Evolutionary conservation across 1,140 invertebrate genomes (phyloP).

Genomic region (Sarcophaga peregrina): DNA sequence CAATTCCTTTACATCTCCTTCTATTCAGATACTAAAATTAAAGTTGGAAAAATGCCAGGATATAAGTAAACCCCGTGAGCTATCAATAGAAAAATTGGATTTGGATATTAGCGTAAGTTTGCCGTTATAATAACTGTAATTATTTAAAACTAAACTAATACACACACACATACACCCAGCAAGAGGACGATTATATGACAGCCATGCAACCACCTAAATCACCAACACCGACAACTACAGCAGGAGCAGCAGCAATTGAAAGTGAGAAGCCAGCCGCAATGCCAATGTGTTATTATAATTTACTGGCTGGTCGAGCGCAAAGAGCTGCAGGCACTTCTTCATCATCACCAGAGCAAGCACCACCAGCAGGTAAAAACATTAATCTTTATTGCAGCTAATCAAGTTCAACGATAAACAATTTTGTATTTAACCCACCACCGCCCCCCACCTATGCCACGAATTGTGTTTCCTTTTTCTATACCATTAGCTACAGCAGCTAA

Average conservation of each 20-base stretch:
- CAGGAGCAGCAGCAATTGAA: slow-evolving; percentile 47
- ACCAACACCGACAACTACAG: slow-evolving; percentile 48
- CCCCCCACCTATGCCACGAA: neutral
- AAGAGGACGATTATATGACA: slow-evolving; percentile 52
- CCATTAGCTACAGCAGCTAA: slow-evolving; percentile 67
- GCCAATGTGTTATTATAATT: slow-evolving; percentile 64
- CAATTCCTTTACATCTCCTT: neutral
- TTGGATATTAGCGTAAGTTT: slow-evolving; percentile 53
- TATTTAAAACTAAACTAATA: no score
- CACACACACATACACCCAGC: no score
- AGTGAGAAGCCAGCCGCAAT: slow-evolving; percentile 64
- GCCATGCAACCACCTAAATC: slow-evolving; percentile 52
- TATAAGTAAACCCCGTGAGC: slow-evolving; percentile 56
- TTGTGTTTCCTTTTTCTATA: neutral
- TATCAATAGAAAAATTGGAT: slow-evolving; percentile 54
- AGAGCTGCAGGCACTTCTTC: slow-evolving; percentile 60
- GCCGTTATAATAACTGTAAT: neutral
- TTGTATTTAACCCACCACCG: neutral
- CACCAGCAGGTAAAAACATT: slow-evolving; percentile 55
- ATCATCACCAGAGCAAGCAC: slow-evolving; percentile 63
- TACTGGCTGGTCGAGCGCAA: slow-evolving; percentile 61
- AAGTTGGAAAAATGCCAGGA: slow-evolving; percentile 62
- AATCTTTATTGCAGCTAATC: neutral
- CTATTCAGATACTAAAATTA: slow-evolving; percentile 56
- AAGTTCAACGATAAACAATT: neutral